A percentile compares a stretch with the other conserved stretches of the same genome.
phyloP scores from a whole-genome alignment of 1,140 invertebrate species.

The Drosophila watanabei region DNA sequence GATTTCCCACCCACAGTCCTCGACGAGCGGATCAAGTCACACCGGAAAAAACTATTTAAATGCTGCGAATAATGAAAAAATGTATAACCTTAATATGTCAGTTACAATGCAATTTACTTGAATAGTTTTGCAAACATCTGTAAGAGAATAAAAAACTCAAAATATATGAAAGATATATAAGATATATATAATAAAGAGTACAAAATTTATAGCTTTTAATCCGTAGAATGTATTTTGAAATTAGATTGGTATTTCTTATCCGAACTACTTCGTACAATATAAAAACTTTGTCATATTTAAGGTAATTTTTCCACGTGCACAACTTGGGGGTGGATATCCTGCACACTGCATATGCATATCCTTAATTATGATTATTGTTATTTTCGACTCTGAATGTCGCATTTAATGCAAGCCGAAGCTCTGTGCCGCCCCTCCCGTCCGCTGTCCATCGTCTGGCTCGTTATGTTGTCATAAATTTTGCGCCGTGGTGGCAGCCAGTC shows the following conservation, averaged over 20 bases:
- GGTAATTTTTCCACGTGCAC: slow-evolving; percentile 6
- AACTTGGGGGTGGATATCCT: slow-evolving; percentile 12
- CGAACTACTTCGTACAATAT: not conserved
- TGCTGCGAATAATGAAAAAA: no score
- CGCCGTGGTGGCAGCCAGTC: slow-evolving; percentile 69
- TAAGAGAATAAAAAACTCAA: no score
- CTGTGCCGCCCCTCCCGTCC: slow-evolving; percentile 6
- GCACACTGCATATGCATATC: slow-evolving; percentile 74
- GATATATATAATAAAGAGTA: no score
- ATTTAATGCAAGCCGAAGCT: slow-evolving; percentile 68
- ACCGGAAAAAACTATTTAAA: not conserved
- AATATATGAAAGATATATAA: no score
- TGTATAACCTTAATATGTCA: no score
- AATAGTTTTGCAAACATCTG: no score
- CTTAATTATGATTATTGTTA: slow-evolving; percentile 84
- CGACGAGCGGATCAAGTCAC: slow-evolving; percentile 66
- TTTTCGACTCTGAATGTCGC: slow-evolving; percentile 78
- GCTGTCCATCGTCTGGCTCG: slow-evolving; percentile 61
- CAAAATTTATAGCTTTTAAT: not conserved
- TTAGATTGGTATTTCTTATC: not conserved
- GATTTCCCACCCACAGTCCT: slow-evolving; percentile 47
- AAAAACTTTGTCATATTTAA: not conserved
- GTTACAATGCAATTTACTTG: no score
- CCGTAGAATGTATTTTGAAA: not conserved
- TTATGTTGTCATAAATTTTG: slow-evolving; percentile 83